Evolutionary conservation across 2,797 vertebrate species (phyloP).

Genomic region (Sebastes trivittatus): DNA sequence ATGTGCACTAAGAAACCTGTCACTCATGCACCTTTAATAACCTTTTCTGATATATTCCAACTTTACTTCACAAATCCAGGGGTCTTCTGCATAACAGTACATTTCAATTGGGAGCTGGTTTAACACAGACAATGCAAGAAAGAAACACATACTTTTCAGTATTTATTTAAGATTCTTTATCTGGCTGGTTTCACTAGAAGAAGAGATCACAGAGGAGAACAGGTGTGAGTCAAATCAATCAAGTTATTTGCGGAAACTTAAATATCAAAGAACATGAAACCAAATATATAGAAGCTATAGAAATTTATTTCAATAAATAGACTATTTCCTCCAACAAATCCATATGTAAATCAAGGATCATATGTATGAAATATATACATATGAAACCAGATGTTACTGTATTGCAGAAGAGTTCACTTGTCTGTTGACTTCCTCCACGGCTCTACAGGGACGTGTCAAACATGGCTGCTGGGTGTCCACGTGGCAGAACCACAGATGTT

Average conservation of each 20-base stretch:
- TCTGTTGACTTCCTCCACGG: neutral
- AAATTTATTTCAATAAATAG: too few relatives aligned
- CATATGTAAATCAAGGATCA: too few relatives aligned
- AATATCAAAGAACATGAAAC: too few relatives aligned
- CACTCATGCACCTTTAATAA: too few relatives aligned
- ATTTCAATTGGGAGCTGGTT: neutral
- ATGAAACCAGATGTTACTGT: neutral
- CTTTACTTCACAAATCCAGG: neutral
- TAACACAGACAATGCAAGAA: neutral
- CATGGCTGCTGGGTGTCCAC: slow-evolving; percentile 21
- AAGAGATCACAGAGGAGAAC: neutral
- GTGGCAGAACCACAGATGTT: slow-evolving; percentile 61
- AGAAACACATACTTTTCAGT: neutral
- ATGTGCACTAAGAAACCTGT: too few relatives aligned
- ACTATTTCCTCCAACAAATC: too few relatives aligned
- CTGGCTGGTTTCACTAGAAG: neutral
- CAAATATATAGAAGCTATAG: too few relatives aligned
- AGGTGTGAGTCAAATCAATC: neutral
- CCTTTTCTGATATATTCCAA: too few relatives aligned
- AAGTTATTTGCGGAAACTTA: neutral
- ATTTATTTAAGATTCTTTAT: neutral
- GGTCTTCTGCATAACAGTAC: neutral
- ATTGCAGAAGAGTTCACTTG: neutral
- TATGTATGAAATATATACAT: neutral
- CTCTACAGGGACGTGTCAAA: slow-evolving; percentile 36